Conservation (phyloP, 2,113 vertebrate genomes). For the Xenus cinereus region DNA sequence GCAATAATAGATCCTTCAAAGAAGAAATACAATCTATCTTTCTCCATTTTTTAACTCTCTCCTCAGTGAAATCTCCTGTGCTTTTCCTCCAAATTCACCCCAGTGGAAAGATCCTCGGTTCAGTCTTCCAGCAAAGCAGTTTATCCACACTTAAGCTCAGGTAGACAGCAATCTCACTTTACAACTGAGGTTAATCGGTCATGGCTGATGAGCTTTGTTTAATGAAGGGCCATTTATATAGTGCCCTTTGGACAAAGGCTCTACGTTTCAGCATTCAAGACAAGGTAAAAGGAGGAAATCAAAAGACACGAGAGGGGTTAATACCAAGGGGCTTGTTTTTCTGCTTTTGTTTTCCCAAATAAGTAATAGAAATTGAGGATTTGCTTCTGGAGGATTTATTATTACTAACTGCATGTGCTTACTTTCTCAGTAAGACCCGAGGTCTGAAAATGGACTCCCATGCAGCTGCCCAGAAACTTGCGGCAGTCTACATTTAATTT, state of each 20-base stretch:
- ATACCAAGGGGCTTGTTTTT: background rate
- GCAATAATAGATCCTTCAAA: background rate
- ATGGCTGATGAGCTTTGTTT: conserved; percentile 61
- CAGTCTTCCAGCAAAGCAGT: conserved; percentile 16
- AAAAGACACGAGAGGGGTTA: background rate
- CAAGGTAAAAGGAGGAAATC: background rate
- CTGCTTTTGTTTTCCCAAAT: background rate
- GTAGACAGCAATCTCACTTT: conserved; percentile 40
- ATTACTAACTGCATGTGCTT: background rate
- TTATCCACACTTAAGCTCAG: background rate
- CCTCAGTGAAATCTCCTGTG: background rate
- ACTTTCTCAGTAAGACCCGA: background rate
- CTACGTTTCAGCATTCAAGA: background rate
- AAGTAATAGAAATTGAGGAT: background rate
- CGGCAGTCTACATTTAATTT: background rate
- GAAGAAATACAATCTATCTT: background rate
- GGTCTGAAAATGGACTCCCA: background rate
- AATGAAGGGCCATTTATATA: conserved; percentile 40
- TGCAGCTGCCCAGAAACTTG: background rate
- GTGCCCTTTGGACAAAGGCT: conserved; percentile 1
- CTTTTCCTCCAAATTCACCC: background rate
- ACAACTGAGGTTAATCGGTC: conserved; percentile 49
- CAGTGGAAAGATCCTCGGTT: background rate
- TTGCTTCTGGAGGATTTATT: background rate
- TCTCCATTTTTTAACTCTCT: background rate